Evolutionary conservation across 2,888 invertebrate genomes (phyloP), one percentile per base, ranked within the genome.

Genomic region (Spilarctia lutea): DNA sequence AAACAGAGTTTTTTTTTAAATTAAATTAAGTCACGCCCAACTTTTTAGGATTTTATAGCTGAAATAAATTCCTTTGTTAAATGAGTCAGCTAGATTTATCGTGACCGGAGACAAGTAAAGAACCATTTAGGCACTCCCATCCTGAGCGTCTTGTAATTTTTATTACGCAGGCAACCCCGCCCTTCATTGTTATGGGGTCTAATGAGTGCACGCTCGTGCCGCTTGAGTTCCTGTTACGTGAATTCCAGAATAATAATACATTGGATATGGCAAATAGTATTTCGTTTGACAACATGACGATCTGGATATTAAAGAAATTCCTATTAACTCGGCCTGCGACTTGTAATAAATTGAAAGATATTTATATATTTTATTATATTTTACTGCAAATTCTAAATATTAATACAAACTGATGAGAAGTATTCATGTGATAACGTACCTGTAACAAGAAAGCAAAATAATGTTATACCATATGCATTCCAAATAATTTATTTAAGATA

Each of bases 61-160:
- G 68, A 75, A 79, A 75, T 45, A 65, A 68, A 81, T 79, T 78
- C 48, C 74, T 80, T 74, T 79, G 74, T 83, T 69, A 75, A 78
- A 85, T 82, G 85, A 83, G 68, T 73, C 79, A 72, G 74, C 80
- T 82, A 85, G 83, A 86, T 87, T 89, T 88, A 91, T 87, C 86
- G 86, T 87, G 87, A 87, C 87, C 86, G 88, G 87, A 88, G 88
- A 90, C 90, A 88, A 87, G 87, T 88, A 88, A 80, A 85, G 85
- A 87, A 86, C 91, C 89, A 94, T 94, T 85, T 93, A 93, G 93
- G 91, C 94, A 87, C 95, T 90, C 95, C 95, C 94, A 93, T 95
- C 92, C 91, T 91, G 90, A 88, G 85, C 88, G 89, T 93, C 92
- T 94, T 92, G 92, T 92, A 92, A 92, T 93, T 94, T 94, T 94